Evolutionary conservation across 2,797 vertebrate genomes (phyloP), one percentile per base, ranked within the genome.

Genomic region (Meriones psammophilus): DNA sequence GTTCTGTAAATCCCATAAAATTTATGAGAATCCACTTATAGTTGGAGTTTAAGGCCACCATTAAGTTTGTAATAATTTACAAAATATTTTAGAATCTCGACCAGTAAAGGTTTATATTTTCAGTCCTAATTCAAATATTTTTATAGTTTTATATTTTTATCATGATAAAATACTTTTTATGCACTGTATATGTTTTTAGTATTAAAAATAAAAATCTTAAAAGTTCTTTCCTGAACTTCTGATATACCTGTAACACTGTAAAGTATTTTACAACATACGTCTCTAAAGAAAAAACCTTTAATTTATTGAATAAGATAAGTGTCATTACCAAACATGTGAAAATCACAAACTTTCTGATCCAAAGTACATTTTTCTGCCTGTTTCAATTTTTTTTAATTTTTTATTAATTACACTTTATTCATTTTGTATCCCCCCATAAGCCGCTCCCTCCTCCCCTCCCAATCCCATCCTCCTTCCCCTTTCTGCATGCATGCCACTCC

Each of bases 331-430:
- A 87, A 50, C 22, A 28, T 56, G 18, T 84, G 17, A 95, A 96
- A 88, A 88, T 78, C 46, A 83, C 64, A 93, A 76, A 76, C 56
- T 87, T 77, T 26, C 26, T 91, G 24, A 68, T 24, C 69, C 33
- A 56, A 30, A 84, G 36, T 85, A 39, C 15, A 46, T 89, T 54
- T 56, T 58, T 36, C 26, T 36, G 62, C 5, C 77, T 39, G 24
- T 22, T 56, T 62, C 33, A 36, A 50, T 90, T 90, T 62, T 74
- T 39, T 39, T 39, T 39, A 39, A 39, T 39, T 39, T 39, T 39
- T 39, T 39, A 39, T 39, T 39, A 39, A 39, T 39, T 39, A 39
- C 39, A 39, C 3, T 39, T 39, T 39, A 39, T 39, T 39, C 39
- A 39, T 39, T 39, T 39, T 39, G 39, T 39, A 39, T 39, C 39